Percentiles rank a stretch among this genome's conserved stretches.
Conservation (phyloP, 2,113 vertebrate genomes). For the Toxotes jaculatrix region DNA sequence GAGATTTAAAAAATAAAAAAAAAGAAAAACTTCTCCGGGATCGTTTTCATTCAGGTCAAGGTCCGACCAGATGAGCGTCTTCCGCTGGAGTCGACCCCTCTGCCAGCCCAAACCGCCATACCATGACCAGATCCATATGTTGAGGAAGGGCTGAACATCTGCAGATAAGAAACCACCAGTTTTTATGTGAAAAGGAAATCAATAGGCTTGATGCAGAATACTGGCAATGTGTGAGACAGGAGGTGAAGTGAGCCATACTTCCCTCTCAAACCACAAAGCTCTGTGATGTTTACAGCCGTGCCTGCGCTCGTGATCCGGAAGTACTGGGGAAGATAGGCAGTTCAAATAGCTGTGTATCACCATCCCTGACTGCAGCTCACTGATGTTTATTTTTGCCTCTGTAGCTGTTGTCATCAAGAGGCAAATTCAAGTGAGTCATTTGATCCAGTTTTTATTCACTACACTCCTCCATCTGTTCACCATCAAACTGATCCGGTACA, state of each 20-base stretch:
- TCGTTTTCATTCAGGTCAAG: slow-evolving; percentile 27
- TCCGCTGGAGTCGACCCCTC: slow-evolving; percentile 31
- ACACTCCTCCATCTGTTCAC: slow-evolving; percentile 9
- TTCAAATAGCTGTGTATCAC: slow-evolving; percentile 24
- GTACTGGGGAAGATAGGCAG: neutral
- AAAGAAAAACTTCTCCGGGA: slow-evolving; percentile 15
- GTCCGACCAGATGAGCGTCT: slow-evolving; percentile 61
- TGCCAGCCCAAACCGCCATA: slow-evolving; percentile 29
- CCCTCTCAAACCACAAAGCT: slow-evolving; percentile 46
- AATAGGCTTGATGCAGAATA: slow-evolving; percentile 31
- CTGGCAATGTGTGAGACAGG: slow-evolving; percentile 58
- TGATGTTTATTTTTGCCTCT: slow-evolving; percentile 9
- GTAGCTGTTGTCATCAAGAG: slow-evolving; percentile 9
- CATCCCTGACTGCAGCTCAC: slow-evolving; percentile 8
- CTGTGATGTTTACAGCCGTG: slow-evolving; percentile 23
- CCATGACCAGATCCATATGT: slow-evolving; percentile 69
- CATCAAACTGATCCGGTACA: neutral
- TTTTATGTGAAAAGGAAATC: slow-evolving; percentile 64
- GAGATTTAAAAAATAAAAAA: slow-evolving; percentile 21
- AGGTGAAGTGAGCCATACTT: slow-evolving; percentile 41
- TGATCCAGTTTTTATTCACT: slow-evolving; percentile 16
- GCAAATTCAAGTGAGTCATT: slow-evolving; percentile 45
- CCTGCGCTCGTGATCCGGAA: slow-evolving; percentile 19
- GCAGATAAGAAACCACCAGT: slow-evolving; percentile 57
- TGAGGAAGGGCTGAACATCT: slow-evolving; percentile 65